These are phyloP conservation scores for Babylonia areolata DNA, from an alignment of 1,140 invertebrate genomes.

Conservation along the genomic window DNA sequence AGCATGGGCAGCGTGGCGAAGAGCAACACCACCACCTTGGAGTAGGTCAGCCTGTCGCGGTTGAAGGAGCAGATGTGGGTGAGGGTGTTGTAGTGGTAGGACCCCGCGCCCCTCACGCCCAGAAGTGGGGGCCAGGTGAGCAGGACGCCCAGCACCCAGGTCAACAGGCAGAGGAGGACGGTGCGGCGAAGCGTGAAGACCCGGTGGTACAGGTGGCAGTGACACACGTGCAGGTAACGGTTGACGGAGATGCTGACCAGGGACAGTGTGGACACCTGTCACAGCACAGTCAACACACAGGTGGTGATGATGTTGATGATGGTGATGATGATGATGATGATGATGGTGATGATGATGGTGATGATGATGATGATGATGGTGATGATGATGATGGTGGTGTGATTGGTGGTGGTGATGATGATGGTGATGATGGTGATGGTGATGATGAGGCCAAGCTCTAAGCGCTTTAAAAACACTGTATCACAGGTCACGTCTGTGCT, in stretches of 20 bases:
- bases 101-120: neutral
- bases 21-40: neutral
- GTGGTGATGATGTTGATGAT: too few relatives aligned
- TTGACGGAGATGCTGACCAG: conserved; percentile 16
- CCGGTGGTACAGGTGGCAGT: neutral
- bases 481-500: too few relatives aligned
- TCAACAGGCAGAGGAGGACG: neutral
- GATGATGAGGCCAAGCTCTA: too few relatives aligned
- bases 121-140: neutral
- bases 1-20: neutral
- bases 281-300: too few relatives aligned
- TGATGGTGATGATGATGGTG: too few relatives aligned
- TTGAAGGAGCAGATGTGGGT: conserved; percentile 30
- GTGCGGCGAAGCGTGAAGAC: conserved; percentile 9
- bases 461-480: too few relatives aligned
- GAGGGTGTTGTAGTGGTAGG: conserved; percentile 11
- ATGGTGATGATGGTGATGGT: too few relatives aligned
- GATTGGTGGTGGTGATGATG: too few relatives aligned
- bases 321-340: too few relatives aligned
- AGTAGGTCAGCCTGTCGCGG: neutral
- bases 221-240: conserved; percentile 32
- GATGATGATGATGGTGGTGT: too few relatives aligned
- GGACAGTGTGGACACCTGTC: neutral
- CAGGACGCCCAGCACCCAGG: neutral
- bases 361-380: too few relatives aligned